phyloP scores from a whole-genome alignment of 2,888 invertebrate species.

The Lymantria dispar region DNA sequence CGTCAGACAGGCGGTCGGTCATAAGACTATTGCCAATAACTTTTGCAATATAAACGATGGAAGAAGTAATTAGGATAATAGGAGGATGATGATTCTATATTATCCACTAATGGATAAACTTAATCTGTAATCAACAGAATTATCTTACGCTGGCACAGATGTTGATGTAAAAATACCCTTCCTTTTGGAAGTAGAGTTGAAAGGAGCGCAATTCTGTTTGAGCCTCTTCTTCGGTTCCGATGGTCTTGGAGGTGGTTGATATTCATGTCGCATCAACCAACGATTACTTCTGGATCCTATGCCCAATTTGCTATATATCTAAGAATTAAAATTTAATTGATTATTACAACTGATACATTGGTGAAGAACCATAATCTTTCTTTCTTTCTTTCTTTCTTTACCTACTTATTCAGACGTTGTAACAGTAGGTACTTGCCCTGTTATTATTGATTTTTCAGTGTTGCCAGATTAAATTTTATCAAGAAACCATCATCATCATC shows the following conservation, averaged over 20 bases:
- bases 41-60: too few species aligned
- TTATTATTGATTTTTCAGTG: not conserved
- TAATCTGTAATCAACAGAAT: not conserved
- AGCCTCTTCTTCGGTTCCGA: slow-evolving; percentile 32
- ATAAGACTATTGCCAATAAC: too few species aligned
- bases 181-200: slow-evolving; percentile 65
- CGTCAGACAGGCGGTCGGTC: too few species aligned
- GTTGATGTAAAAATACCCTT: slow-evolving; percentile 53
- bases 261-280: slow-evolving; percentile 59
- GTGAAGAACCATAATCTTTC: not conserved
- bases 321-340: slow-evolving; percentile 8
- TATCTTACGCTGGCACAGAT: slow-evolving; percentile 62
- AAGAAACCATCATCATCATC: too few species aligned
- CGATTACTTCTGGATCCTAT: slow-evolving; percentile 60
- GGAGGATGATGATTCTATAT: too few species aligned
- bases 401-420: too few species aligned
- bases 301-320: slow-evolving; percentile 63
- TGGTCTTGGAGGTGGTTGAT: slow-evolving; percentile 65
- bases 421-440: too few species aligned
- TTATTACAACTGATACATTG: not conserved
- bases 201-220: slow-evolving; percentile 64
- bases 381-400: too few species aligned
- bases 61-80: too few species aligned
- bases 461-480: too few species aligned
- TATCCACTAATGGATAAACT: too few species aligned